phyloP scores from a whole-genome alignment of 2,888 invertebrate species.

The Ornithoptera priamus region DNA sequence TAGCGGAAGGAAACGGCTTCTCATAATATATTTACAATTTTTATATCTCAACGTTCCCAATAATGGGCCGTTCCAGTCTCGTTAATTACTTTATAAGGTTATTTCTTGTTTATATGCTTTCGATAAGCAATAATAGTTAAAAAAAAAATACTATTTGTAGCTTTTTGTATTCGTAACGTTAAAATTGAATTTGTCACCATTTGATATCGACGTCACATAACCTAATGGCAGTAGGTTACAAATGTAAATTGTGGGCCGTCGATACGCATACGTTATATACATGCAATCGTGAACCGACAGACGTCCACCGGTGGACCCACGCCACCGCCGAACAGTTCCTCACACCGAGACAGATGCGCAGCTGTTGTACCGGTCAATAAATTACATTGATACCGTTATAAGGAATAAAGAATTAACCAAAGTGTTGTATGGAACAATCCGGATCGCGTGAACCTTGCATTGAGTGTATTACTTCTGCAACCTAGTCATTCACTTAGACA shows the following conservation, averaged over 20 bases:
- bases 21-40: constrained; percentile 36
- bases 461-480: constrained; percentile 65
- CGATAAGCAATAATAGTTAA: constrained; percentile 55
- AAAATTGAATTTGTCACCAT: constrained; percentile 42
- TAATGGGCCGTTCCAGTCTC: constrained; percentile 32
- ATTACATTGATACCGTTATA: constrained; percentile 4
- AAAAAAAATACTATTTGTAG: constrained; percentile 45
- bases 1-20: constrained; percentile 51
- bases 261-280: background rate
- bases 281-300: too few relatives aligned
- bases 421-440: constrained; percentile 40
- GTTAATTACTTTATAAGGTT: constrained; percentile 52
- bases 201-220: constrained; percentile 10
- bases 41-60: constrained; percentile 18
- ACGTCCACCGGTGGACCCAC: too few relatives aligned
- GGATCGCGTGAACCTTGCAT: constrained; percentile 47
- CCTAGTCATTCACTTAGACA: constrained; percentile 78
- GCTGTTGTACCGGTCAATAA: constrained; percentile 6
- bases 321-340: too few relatives aligned
- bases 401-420: constrained; percentile 37
- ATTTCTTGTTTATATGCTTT: constrained; percentile 56
- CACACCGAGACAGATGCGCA: background rate
- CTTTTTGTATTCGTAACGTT: constrained; percentile 48
- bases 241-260: constrained; percentile 10
- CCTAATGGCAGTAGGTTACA: constrained; percentile 2